Percentiles rank a stretch among this genome's conserved stretches.
Evolutionary conservation across 2,888 invertebrate species (phyloP).

Genomic region (Oscheius sp.): DNA sequence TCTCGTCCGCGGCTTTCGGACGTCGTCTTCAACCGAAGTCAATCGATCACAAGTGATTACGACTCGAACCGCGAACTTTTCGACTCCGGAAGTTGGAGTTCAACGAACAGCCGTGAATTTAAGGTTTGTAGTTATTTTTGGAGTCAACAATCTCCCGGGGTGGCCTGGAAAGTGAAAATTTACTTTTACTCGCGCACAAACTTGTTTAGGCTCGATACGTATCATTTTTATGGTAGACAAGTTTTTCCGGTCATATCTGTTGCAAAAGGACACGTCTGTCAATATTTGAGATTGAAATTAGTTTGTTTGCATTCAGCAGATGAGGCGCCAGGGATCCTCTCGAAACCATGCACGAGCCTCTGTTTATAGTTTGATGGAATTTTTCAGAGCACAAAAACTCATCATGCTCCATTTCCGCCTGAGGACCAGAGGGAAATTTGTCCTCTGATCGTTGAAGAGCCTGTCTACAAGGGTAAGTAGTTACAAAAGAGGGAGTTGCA

Average conservation of each 20-base stretch:
- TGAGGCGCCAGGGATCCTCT: slow-evolving; percentile 29
- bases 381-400: slow-evolving; percentile 5
- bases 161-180: no score
- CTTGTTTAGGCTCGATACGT: no score
- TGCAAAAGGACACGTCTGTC: background rate
- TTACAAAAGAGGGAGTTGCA: background rate
- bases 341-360: slow-evolving; percentile 20
- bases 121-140: background rate
- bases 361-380: background rate
- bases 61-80: slow-evolving; percentile 64
- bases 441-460: background rate
- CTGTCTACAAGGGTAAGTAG: slow-evolving; percentile 18
- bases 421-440: background rate
- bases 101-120: slow-evolving; percentile 45
- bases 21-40: slow-evolving; percentile 56
- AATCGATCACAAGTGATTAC: slow-evolving; percentile 66
- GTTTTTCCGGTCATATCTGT: background rate
- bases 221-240: no score
- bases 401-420: slow-evolving; percentile 14
- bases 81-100: slow-evolving; percentile 68
- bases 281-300: slow-evolving; percentile 26
- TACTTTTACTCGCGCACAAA: no score
- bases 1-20: slow-evolving; percentile 52
- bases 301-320: slow-evolving; percentile 23
- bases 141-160: no score